Conservation (phyloP, 2,797 vertebrate species). For the Ctenopoma kingsleyae region DNA sequence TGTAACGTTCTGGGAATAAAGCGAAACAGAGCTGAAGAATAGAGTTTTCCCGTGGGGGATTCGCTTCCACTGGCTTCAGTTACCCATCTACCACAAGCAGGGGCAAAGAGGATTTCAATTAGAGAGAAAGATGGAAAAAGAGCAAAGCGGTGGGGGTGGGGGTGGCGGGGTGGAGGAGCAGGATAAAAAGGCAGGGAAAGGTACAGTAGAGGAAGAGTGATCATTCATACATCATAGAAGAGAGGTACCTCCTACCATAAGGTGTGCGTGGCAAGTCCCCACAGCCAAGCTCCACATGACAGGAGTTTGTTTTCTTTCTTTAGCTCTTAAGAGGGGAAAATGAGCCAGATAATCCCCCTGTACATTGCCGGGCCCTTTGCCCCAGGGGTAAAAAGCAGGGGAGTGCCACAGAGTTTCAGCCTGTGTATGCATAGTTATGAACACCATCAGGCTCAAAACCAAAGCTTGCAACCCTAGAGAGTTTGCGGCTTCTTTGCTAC, state of each 20-base stretch:
- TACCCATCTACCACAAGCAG: constrained; percentile 69
- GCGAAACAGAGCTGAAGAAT: constrained; percentile 66
- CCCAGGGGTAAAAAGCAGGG: constrained; percentile 52
- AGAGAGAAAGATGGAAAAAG: constrained; percentile 55
- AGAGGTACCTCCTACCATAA: constrained; percentile 52
- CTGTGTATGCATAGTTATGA: constrained; percentile 32
- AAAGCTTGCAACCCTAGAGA: constrained; percentile 44
- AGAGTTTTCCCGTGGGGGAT: constrained; percentile 51
- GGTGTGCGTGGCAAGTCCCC: constrained; percentile 55
- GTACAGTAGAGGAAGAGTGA: constrained; percentile 36
- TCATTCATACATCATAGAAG: constrained; percentile 54
- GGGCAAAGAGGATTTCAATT: constrained; percentile 73
- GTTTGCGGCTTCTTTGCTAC: constrained; percentile 41
- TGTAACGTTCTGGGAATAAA: constrained; percentile 70
- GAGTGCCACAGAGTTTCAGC: constrained; percentile 38
- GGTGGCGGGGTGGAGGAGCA: too few species aligned
- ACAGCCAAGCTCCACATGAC: constrained; percentile 56
- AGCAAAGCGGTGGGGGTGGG: constrained; percentile 3
- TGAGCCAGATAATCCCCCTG: constrained; percentile 74
- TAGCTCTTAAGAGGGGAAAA: constrained; percentile 77
- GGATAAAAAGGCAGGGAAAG: constrained; percentile 49
- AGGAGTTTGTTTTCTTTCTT: constrained; percentile 77
- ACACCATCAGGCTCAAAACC: constrained; percentile 34
- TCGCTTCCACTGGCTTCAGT: constrained; percentile 74
- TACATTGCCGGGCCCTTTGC: constrained; percentile 62